Evolutionary conservation across 2,888 invertebrate species (phyloP).

Genomic region (Sussaba pulchella): DNA sequence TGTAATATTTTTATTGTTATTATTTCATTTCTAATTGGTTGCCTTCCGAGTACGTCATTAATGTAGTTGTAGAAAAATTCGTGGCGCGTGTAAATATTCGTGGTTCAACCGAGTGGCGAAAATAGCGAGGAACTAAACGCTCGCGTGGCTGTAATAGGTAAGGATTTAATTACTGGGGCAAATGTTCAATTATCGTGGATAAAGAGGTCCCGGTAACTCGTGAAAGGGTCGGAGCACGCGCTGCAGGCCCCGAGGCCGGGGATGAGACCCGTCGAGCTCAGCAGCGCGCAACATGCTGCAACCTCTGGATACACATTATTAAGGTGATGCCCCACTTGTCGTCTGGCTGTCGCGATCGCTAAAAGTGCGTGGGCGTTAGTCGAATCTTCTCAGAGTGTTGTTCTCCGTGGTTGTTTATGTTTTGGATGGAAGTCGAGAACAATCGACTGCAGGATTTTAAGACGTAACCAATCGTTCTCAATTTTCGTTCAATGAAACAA

Average conservation of each 20-base stretch:
- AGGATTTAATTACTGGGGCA: constrained; percentile 44
- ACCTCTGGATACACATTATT: too few species aligned
- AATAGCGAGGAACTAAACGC: constrained; percentile 25
- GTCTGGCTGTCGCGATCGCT: too few species aligned
- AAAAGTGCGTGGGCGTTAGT: too few species aligned
- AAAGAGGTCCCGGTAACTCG: constrained; percentile 17
- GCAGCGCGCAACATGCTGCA: too few species aligned
- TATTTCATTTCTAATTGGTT: neutral
- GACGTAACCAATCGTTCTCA: too few species aligned
- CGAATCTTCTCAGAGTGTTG: too few species aligned
- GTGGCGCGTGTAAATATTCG: constrained; percentile 14
- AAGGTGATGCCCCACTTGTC: too few species aligned
- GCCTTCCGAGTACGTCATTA: neutral
- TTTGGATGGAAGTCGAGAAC: too few species aligned
- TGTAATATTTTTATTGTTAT: too few species aligned
- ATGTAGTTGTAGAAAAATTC: constrained; percentile 1
- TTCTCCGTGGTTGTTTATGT: too few species aligned
- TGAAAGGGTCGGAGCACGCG: constrained; percentile 1
- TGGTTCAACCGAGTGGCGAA: neutral
- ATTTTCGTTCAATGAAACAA: too few species aligned
- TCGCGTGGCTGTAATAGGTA: constrained; percentile 23
- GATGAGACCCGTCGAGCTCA: neutral
- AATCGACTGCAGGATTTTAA: too few species aligned
- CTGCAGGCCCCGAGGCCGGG: neutral
- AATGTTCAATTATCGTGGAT: constrained; percentile 31